These are phyloP conservation scores for Eurypyga helias DNA, from an alignment of 2,113 vertebrate genomes.

Conservation along the genomic window DNA sequence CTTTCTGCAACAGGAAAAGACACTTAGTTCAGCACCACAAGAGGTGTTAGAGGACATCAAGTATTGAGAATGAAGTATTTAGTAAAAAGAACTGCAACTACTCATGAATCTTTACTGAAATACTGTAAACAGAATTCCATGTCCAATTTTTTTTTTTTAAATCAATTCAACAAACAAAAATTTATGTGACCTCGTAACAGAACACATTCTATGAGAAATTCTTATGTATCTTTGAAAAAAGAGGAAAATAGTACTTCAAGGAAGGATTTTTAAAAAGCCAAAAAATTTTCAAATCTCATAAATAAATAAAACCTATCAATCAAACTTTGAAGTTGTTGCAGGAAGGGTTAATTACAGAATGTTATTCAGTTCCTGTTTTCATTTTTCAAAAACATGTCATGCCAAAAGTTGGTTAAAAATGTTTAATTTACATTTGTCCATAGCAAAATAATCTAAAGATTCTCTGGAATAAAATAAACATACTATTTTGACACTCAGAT, in stretches of 20 bases:
- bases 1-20: background rate
- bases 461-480: background rate
- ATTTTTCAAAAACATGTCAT: background rate
- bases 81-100: background rate
- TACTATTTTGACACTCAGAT: background rate
- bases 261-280: background rate
- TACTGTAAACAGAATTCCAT: background rate
- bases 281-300: background rate
- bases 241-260: background rate
- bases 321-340: accelerated
- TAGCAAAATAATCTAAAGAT: background rate
- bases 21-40: background rate
- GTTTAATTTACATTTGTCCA: background rate
- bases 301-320: background rate
- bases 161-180: background rate
- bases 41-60: background rate
- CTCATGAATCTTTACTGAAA: background rate
- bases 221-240: background rate
- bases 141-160: background rate
- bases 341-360: background rate
- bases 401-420: too few species aligned
- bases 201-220: background rate
- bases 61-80: background rate
- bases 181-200: background rate
- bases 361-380: background rate